Percentiles rank a stretch among this genome's conserved stretches.
These are phyloP conservation scores for Sinella curviseta DNA, from an alignment of 1,140 invertebrate genomes.

Conservation along the genomic window DNA sequence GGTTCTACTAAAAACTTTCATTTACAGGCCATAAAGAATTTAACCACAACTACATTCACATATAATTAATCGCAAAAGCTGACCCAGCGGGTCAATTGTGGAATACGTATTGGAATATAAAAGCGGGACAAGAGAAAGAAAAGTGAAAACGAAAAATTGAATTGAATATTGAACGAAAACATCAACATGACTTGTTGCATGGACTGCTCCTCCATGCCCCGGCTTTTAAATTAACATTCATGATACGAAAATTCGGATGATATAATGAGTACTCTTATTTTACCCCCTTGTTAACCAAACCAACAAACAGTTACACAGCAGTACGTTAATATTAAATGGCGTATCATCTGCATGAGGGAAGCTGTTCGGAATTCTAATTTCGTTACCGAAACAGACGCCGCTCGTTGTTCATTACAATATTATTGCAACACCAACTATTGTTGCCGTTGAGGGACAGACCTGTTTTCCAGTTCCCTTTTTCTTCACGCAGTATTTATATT, in stretches of 20 bases:
- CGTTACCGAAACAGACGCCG: neutral
- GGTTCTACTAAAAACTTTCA: too few species aligned
- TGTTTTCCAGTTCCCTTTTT: too few species aligned
- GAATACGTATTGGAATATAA: neutral
- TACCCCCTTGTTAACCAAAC: neutral
- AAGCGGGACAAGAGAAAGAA: neutral
- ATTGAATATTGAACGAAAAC: neutral
- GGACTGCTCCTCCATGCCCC: neutral
- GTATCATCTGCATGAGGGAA: neutral
- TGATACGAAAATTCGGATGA: neutral
- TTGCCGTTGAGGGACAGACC: neutral
- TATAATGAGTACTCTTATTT: neutral
- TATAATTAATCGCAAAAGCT: neutral
- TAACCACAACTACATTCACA: neutral
- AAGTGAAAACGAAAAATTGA: neutral
- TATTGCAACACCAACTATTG: neutral
- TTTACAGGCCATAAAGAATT: neutral
- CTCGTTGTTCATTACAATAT: neutral
- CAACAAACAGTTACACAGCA: neutral
- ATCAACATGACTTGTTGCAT: too few species aligned
- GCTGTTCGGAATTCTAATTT: neutral
- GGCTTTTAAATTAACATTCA: neutral
- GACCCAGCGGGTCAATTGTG: conserved; percentile 4
- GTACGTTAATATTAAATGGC: neutral
- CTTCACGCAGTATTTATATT: too few species aligned